Conservation (phyloP, 2,797 vertebrate species). For the Syndactyla subalaris region DNA sequence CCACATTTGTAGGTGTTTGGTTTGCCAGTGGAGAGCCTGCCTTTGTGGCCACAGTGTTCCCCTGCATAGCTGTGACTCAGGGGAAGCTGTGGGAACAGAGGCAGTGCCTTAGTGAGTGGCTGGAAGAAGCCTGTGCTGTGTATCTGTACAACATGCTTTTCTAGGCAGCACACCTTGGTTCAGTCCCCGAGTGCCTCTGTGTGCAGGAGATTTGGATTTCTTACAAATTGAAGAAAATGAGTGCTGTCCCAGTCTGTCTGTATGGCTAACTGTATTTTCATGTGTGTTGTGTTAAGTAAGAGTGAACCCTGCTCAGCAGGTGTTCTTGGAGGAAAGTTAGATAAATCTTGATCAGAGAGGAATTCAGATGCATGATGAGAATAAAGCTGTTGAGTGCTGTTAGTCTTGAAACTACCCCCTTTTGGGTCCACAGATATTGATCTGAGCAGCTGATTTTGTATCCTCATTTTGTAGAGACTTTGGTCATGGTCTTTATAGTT, state of each 20-base stretch:
- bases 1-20: not conserved
- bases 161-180: not conserved
- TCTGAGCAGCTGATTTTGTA: not conserved
- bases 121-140: not conserved
- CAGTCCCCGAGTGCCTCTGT: not conserved
- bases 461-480: not conserved
- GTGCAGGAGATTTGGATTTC: not conserved
- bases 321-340: not conserved
- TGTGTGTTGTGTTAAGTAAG: not conserved
- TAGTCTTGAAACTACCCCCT: not conserved
- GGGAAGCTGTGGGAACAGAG: not conserved
- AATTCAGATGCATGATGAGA: not conserved
- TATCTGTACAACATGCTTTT: not conserved
- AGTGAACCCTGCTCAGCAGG: not conserved
- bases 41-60: not conserved
- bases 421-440: rapidly evolving
- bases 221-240: rapidly evolving
- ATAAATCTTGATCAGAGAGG: not conserved
- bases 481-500: not conserved
- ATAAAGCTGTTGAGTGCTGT: not conserved
- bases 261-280: not conserved
- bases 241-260: not conserved
- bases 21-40: not conserved
- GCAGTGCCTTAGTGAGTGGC: not conserved
- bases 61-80: not conserved